A percentile compares a stretch with the other conserved stretches of the same genome.
Conservation (phyloP, 2,797 vertebrate genomes). For the Apodemus agrarius region DNA sequence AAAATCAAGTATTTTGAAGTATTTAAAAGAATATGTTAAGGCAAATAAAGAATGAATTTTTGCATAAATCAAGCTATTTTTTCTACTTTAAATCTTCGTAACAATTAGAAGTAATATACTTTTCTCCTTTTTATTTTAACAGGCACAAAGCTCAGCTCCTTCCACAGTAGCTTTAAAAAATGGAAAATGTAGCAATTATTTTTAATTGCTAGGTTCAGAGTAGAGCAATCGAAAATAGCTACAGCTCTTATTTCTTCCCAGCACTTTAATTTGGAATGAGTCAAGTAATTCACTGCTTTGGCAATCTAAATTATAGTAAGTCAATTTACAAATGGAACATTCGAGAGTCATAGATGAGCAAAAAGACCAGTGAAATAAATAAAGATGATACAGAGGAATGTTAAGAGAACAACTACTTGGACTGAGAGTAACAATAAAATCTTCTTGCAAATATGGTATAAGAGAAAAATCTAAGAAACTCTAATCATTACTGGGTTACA, state of each 20-base stretch:
- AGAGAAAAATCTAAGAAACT: not conserved
- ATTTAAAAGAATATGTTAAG: conserved; percentile 52
- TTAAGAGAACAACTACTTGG: conserved; percentile 35
- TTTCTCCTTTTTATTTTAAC: conserved; percentile 62
- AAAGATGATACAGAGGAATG: conserved; percentile 50
- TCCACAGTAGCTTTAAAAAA: conserved; percentile 71
- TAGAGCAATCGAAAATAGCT: conserved; percentile 83
- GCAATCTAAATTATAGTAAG: conserved; percentile 79
- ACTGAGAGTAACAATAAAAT: not conserved
- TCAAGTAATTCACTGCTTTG: conserved; percentile 78
- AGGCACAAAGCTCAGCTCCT: conserved; percentile 60
- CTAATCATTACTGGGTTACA: not conserved
- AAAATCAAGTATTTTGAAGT: conserved; percentile 8
- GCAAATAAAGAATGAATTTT: conserved; percentile 21
- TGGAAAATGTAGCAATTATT: conserved; percentile 81
- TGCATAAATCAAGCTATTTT: conserved; percentile 59
- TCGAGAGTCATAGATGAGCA: conserved; percentile 71
- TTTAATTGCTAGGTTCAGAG: conserved; percentile 83
- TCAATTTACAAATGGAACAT: conserved; percentile 77
- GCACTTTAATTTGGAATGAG: conserved; percentile 78
- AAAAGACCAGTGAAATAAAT: conserved; percentile 69
- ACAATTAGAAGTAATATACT: conserved; percentile 64
- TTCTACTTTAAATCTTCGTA: conserved; percentile 64
- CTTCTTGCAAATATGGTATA: not conserved
- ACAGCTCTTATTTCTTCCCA: conserved; percentile 72